Percentiles rank a stretch among this genome's conserved stretches.
Conservation (phyloP, 2,797 vertebrate species). For the Nasua narica region DNA sequence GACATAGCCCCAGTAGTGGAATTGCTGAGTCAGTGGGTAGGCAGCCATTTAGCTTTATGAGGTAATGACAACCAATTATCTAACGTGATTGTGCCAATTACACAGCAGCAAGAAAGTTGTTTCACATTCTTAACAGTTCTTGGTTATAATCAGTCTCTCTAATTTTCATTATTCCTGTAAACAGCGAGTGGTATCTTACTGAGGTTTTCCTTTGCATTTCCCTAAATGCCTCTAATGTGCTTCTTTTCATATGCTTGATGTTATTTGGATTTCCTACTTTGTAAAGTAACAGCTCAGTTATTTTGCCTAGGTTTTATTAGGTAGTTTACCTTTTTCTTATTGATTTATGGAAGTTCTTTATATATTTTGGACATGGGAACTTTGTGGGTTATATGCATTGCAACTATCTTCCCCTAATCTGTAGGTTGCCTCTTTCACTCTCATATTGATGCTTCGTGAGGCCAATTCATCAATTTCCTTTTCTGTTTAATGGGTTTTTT, state of each 20-base stretch:
- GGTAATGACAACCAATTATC: no score
- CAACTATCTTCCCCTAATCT: neutral
- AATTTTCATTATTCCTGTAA: neutral
- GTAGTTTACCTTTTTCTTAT: neutral
- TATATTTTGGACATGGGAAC: neutral
- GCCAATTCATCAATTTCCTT: neutral
- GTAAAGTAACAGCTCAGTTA: neutral
- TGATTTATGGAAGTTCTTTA: neutral
- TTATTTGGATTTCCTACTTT: neutral
- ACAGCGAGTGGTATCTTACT: neutral
- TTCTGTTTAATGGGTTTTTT: neutral
- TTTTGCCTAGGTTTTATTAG: neutral
- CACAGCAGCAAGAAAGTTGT: neutral
- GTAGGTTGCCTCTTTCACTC: neutral
- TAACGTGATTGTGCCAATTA: neutral
- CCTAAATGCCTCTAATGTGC: neutral
- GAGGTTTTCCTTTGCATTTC: neutral
- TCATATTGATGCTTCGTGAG: neutral
- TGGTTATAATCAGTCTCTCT: neutral
- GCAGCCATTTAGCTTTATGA: neutral
- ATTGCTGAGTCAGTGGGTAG: neutral
- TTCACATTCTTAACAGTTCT: neutral
- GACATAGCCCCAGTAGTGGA: no score
- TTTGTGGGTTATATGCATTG: no score
- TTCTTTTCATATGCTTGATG: neutral